Base-by-base conservation (phyloP, 2,888 invertebrate genomes). In the Netelia virgata region DNA sequence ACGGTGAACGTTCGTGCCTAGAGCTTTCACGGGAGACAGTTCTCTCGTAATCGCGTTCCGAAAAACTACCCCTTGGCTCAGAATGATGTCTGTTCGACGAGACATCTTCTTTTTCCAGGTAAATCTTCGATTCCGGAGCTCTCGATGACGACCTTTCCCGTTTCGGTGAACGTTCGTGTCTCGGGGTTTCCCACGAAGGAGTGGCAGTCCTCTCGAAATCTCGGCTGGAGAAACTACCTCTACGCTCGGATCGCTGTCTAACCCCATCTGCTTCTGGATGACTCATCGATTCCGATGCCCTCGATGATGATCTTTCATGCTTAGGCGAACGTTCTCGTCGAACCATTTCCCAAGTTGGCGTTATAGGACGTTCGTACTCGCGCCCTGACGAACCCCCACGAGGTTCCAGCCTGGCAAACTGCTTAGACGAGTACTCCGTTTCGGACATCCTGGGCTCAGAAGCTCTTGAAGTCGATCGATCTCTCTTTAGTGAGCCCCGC, bases 71-170 rank as follows among this genome's bases (percentile, higher is more conserved):
- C 72, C 87, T 87, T 0, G 89, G 89, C 1, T 86, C 87, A 8
- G 86, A 81, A n/a, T 87, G 57, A 9, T 3, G 88, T 88, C 16
- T 88, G 85, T 18, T 91, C 89, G 11, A 88, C 88, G 66, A 8
- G 1, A 88, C 89, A 18, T 88, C 86, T 20, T 91, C 90, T 14
- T 88, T 89, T 55, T 88, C 85, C 59, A 57, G 59, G 0, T 78
- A 75, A 63, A 82, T 88, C 73, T 82, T 90, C 2, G 69, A 47
- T 11, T 90, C 90, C 20, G 86, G 79, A 16, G 72, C 87, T 76
- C 86, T 88, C 8, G 90, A 90, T 8, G 87, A 63, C 5, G 91
- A 88, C 74, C 89, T 83, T 55, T 91, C 91, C 5, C 77, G 47
- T 18, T 41, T 79, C 83, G 88, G 16, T 84, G 87, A 59, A 88